Evolutionary conservation across 1,140 invertebrate species (phyloP).

Genomic region (Catajapyx aquilonaris): DNA sequence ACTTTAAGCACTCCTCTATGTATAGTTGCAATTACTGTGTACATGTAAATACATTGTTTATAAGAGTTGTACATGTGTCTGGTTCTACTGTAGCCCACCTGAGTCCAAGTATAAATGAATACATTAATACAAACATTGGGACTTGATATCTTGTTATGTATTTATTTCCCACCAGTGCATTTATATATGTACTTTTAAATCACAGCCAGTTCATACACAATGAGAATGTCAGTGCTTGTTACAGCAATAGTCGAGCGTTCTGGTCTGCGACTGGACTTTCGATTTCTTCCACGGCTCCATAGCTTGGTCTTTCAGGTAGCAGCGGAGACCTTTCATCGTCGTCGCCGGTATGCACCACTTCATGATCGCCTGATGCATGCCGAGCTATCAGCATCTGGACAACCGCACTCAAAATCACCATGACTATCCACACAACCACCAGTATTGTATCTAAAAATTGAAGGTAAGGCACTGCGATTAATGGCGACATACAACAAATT

Average conservation of each 20-base stretch:
- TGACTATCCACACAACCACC: constrained; percentile 25
- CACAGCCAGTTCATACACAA: constrained; percentile 2
- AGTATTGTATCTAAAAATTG: constrained; percentile 31
- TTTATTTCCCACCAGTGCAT: no score
- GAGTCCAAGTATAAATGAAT: no score
- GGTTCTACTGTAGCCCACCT: no score
- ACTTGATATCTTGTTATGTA: no score
- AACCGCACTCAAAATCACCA: constrained; percentile 25
- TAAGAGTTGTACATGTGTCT: no score
- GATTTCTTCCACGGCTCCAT: constrained; percentile 3
- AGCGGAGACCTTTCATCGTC: constrained; percentile 1
- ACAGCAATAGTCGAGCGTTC: neutral
- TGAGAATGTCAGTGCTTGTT: neutral
- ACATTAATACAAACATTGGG: no score
- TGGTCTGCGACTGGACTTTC: neutral
- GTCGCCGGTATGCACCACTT: constrained; percentile 15
- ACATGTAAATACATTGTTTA: no score
- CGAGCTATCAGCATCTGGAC: constrained; percentile 28
- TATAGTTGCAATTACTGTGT: no score
- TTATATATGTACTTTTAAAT: no score
- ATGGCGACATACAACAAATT: constrained; percentile 6
- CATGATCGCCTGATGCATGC: constrained; percentile 32
- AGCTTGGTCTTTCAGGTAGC: no score
- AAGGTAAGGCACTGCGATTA: constrained; percentile 1
- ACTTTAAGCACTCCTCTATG: no score